Conservation (phyloP, 2,113 vertebrate species). For the Tapirus terrestris region DNA sequence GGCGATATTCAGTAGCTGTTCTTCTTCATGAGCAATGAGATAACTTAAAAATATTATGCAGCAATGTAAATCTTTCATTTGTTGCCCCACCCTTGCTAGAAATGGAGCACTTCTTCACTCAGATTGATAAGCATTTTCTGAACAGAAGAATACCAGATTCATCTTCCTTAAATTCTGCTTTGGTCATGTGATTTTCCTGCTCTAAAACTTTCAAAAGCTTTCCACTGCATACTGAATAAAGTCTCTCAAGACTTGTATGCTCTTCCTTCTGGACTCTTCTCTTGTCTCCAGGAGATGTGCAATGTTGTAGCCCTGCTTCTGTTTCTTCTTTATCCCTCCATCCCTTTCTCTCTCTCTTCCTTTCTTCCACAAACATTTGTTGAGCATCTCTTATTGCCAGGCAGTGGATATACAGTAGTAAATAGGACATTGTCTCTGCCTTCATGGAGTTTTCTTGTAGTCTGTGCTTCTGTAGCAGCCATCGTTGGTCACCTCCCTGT, state of each 20-base stretch:
- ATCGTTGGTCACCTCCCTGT: accelerated
- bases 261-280: not conserved
- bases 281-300: not conserved
- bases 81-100: not conserved
- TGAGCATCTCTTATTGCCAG: not conserved
- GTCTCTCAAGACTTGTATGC: not conserved
- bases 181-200: not conserved
- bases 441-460: not conserved
- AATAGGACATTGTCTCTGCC: not conserved
- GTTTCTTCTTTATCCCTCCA: not conserved
- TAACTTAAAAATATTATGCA: not conserved
- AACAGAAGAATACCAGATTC: not conserved
- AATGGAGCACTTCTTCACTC: not conserved
- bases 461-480: not conserved
- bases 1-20: not conserved
- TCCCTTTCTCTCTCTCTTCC: not conserved
- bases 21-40: not conserved
- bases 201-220: not conserved
- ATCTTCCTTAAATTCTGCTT: not conserved
- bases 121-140: not conserved
- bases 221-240: not conserved
- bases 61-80: not conserved
- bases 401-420: not conserved
- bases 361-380: not conserved
- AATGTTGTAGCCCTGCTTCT: not conserved